Conservation (phyloP, 2,113 vertebrate species). For the chimpanzee (Pan troglodytes) region NHGRI_mPanTro3-v2.1_pri NC_072419.2:22547501-22548000, state of each 20-base stretch:
- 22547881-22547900: not conserved
- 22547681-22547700: not conserved
- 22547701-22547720: slow-evolving; percentile 15
- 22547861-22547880: not conserved
- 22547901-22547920: not conserved
- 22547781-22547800: not conserved
- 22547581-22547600: not conserved
- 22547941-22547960: slow-evolving; percentile 22
- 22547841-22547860: slow-evolving; percentile 12
- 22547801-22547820: not conserved
- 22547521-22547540: not conserved
- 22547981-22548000: slow-evolving; percentile 42
- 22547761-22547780: not conserved
- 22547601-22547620: not conserved
- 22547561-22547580: not conserved
- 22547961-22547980: not conserved
- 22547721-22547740: not conserved
- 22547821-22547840: not conserved
- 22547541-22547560: not conserved
- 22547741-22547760: not conserved
- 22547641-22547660: not conserved
- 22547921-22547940: slow-evolving; percentile 38
- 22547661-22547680: not conserved
- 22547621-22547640: not conserved
- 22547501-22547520: not conserved